Conservation (phyloP, 2,113 vertebrate genomes). For the Ramphastos sulfuratus region DNA sequence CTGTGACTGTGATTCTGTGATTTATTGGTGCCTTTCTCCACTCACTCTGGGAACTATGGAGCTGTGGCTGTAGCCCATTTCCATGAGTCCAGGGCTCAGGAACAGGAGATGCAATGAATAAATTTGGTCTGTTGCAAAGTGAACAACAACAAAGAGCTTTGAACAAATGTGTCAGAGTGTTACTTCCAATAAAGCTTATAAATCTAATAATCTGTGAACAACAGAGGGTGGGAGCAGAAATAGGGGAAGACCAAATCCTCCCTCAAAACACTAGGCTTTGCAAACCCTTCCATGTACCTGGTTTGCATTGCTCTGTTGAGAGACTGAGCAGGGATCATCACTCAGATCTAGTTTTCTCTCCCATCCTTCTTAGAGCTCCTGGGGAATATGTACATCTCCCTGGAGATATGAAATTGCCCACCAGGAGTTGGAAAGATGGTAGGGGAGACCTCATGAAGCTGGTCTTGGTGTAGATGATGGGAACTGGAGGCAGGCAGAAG, state of each 20-base stretch:
- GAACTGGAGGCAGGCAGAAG: background rate
- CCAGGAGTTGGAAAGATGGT: background rate
- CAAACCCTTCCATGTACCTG: background rate
- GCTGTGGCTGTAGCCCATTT: background rate
- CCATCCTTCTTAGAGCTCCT: background rate
- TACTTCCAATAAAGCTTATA: background rate
- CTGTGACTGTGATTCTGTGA: background rate
- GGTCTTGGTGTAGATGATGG: background rate
- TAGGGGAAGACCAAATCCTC: background rate
- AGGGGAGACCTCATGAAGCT: background rate
- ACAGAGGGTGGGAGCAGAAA: background rate
- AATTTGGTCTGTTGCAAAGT: background rate
- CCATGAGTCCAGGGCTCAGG: accelerated
- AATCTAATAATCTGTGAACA: background rate
- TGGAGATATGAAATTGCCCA: background rate
- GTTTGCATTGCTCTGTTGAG: background rate
- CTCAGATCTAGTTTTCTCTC: background rate
- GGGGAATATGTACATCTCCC: background rate
- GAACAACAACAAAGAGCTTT: background rate
- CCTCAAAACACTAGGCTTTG: background rate
- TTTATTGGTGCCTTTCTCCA: background rate
- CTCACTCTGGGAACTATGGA: background rate
- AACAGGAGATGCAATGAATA: background rate
- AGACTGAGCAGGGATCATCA: background rate
- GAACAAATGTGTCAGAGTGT: background rate